Percentiles rank a stretch among this genome's conserved stretches.
Evolutionary conservation across 2,797 vertebrate species (phyloP).

Genomic region (Valencia hispanica): DNA sequence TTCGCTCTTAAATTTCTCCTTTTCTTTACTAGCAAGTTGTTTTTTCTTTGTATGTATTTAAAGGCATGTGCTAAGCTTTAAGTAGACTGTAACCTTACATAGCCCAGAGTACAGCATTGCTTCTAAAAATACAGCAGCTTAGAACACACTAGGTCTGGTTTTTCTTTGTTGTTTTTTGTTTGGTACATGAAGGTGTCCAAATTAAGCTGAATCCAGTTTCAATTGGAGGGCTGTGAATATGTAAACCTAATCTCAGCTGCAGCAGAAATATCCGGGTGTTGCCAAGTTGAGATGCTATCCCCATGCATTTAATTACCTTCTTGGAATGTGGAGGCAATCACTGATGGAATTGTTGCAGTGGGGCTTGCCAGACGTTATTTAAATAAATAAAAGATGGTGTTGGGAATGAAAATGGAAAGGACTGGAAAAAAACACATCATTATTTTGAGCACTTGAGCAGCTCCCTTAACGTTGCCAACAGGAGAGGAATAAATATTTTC

Average conservation of each 20-base stretch:
- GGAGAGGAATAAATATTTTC: slow-evolving; percentile 77
- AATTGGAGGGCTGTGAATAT: not conserved
- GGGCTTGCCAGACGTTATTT: slow-evolving; percentile 4
- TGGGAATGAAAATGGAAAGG: slow-evolving; percentile 52
- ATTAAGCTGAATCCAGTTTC: slow-evolving; percentile 1
- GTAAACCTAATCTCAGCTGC: not conserved
- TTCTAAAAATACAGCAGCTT: not conserved
- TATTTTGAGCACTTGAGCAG: slow-evolving; percentile 82
- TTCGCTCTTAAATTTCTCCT: not conserved
- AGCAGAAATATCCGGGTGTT: not conserved
- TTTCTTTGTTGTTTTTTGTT: not conserved
- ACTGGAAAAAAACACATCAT: slow-evolving; percentile 74
- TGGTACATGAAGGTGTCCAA: not conserved
- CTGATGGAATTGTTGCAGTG: slow-evolving; percentile 59
- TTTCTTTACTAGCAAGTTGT: not conserved
- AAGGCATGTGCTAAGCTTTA: not conserved
- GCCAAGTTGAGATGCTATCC: not conserved
- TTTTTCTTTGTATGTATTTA: not conserved
- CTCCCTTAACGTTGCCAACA: slow-evolving; percentile 75
- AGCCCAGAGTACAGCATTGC: not conserved
- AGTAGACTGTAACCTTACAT: not conserved
- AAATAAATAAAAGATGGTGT: slow-evolving; percentile 10
- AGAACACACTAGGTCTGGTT: not conserved
- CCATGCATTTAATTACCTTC: slow-evolving; percentile 58
- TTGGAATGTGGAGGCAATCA: slow-evolving; percentile 59